A percentile compares a stretch with the other conserved stretches of the same genome.
phyloP scores from a whole-genome alignment of 2,888 invertebrate genomes.

The Leptinotarsa peninsularis region DNA sequence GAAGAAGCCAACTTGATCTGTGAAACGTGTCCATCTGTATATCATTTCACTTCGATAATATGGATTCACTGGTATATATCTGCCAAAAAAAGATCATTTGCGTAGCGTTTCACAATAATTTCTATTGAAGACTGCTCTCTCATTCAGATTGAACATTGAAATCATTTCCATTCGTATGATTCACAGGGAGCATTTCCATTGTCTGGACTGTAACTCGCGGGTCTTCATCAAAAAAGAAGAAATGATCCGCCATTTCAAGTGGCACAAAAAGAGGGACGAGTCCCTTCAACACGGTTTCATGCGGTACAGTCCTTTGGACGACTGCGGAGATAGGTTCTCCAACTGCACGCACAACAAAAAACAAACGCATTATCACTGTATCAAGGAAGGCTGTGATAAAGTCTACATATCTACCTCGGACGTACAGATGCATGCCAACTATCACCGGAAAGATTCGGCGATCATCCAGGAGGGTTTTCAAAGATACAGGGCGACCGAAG shows the following conservation, averaged over 20 bases:
- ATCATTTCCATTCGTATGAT: background rate
- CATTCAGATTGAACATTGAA: background rate
- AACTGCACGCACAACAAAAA: slow-evolving; percentile 91
- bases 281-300: slow-evolving; percentile 95
- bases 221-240: slow-evolving; percentile 99
- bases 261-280: slow-evolving; percentile 99
- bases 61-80: no score
- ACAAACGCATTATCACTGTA: slow-evolving; percentile 97
- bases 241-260: slow-evolving; percentile 98
- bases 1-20: no score
- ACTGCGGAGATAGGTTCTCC: slow-evolving; percentile 81
- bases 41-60: no score
- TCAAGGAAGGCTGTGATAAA: slow-evolving; percentile 93
- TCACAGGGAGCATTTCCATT: slow-evolving; percentile 92
- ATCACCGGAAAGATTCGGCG: slow-evolving; percentile 97
- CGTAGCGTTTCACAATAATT: no score
- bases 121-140: no score
- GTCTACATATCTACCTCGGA: slow-evolving; percentile 96
- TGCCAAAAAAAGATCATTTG: no score
- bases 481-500: slow-evolving; percentile 94
- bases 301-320: slow-evolving; percentile 89
- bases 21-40: no score
- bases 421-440: slow-evolving; percentile 99
- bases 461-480: slow-evolving; percentile 98
- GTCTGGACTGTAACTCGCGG: slow-evolving; percentile 79